Evolutionary conservation across 2,888 invertebrate genomes (phyloP), one percentile per base, ranked within the genome.

Genomic region (Brachyptera putata): DNA sequence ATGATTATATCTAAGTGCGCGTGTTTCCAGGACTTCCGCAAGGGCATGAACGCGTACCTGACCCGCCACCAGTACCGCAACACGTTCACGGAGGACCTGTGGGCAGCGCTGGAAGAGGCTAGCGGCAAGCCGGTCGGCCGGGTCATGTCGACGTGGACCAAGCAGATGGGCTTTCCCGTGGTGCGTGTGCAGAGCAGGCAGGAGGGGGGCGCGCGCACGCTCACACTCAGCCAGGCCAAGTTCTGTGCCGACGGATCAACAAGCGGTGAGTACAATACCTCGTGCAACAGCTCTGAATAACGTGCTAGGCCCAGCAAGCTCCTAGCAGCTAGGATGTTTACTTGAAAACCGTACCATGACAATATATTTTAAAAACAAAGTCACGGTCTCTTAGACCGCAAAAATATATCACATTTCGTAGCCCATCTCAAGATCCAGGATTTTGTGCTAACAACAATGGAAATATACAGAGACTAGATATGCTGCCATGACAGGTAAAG

Each of bases 61-160:
- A 89, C 86, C 1, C 83, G 86, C 63, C 91, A 93, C 78, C 86
- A 86, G 77, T 96, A 95, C 74, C 84, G 84, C 69, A 98, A 97
- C 73, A 92, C 97, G 1, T 86, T 86, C 69, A 97, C 97, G 0
- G 91, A 91, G 73, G 95, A 98, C 74, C 79, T 98, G 68, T 98
- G 97, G 97, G 81, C 83, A 1, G 89, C 93, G 0, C 78, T 98
- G 64, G 90, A 89, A 69, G 89, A 91, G 71, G 90, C 91, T 1
- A 93, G 93, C 67, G 86, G 86, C 18, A 93, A 96, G 73, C 93
- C 95, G 2, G 90, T 99, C 1, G 86, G 85, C 1, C 84, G 84
- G 49, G 88, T 99, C 7, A 98, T 99, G 97, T 89, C 90, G 5
- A 91, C 92, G 18, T 99, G 98, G 98, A 97, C 96, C 1, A 90